phyloP scores from a whole-genome alignment of 2,797 vertebrate genomes.

The Capromys pilorides region DNA sequence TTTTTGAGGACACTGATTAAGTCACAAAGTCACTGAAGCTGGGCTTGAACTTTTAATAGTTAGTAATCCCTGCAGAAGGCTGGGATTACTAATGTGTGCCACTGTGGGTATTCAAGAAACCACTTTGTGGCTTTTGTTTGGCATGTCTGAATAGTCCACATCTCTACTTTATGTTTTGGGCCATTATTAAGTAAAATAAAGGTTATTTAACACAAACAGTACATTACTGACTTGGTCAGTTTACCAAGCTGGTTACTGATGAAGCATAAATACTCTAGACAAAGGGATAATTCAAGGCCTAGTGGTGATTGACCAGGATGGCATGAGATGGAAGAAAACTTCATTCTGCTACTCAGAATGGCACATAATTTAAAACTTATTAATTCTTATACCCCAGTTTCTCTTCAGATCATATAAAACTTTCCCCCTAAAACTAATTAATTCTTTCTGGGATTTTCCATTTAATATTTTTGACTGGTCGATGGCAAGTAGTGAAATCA shows the following conservation, averaged over 20 bases:
- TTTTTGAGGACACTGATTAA: neutral
- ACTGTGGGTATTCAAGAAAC: neutral
- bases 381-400: neutral
- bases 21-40: neutral
- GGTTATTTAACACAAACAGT: neutral
- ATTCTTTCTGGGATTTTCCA: neutral
- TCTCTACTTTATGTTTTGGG: neutral
- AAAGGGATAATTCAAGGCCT: neutral
- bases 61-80: neutral
- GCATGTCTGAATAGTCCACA: neutral
- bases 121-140: neutral
- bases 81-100: neutral
- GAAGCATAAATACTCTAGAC: neutral
- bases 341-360: neutral
- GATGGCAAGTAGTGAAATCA: neutral
- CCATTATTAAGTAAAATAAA: neutral
- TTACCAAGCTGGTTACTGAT: neutral
- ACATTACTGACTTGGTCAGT: neutral
- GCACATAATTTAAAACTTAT: neutral
- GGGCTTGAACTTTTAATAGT: neutral
- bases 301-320: neutral
- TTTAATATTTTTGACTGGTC: neutral
- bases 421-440: neutral
- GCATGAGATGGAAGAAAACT: neutral
- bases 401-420: too few species aligned